Percentiles rank a stretch among this genome's conserved stretches.
These are phyloP conservation scores for Galbula dea DNA, from an alignment of 2,113 vertebrate genomes.

Conservation along the genomic window DNA sequence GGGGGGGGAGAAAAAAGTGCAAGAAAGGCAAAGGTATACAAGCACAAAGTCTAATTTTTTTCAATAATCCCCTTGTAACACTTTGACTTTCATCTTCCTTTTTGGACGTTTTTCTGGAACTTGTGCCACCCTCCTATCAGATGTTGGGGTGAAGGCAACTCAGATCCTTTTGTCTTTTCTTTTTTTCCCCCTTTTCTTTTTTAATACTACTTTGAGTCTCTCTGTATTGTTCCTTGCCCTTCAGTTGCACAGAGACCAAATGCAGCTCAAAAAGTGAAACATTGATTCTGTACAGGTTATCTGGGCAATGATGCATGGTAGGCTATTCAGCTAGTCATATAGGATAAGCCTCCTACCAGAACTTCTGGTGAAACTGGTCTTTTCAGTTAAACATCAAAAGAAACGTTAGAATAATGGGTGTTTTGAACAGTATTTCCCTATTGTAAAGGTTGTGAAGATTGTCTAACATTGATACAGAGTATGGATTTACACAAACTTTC, in stretches of 20 bases:
- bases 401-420: neutral
- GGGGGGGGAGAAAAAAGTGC: neutral
- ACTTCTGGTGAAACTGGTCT: neutral
- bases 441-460: neutral
- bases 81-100: neutral
- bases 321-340: neutral
- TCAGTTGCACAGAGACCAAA: neutral
- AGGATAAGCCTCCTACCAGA: neutral
- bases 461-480: neutral
- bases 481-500: neutral
- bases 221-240: neutral
- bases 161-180: neutral
- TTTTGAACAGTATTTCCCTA: neutral
- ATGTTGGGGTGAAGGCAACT: neutral
- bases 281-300: neutral
- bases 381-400: neutral
- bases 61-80: neutral
- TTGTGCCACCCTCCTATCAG: fast-evolving
- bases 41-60: neutral
- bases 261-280: neutral
- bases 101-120: neutral
- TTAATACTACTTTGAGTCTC: neutral
- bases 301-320: neutral
- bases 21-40: neutral
- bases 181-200: neutral